Evolutionary conservation across 1,140 invertebrate genomes (phyloP), one percentile per base, ranked within the genome.

Genomic region (Bradysia coprophila): DNA sequence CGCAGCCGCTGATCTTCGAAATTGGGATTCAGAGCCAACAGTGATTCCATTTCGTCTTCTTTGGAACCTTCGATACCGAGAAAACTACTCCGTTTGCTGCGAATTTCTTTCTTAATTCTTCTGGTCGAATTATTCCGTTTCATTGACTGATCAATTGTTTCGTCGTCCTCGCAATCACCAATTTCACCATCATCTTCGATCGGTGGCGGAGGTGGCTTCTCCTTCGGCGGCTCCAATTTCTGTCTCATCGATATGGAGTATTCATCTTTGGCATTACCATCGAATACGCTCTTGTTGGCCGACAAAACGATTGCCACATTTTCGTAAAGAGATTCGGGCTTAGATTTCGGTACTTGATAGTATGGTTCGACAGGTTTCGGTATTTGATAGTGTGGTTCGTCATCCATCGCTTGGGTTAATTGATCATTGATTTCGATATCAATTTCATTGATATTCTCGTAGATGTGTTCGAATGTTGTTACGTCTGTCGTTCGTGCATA

Each of bases 151-250:
- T 40, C 48, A 36, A 2, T 31, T 10, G 51, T 37, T 28, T 41
- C 32, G 34, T 34, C 31, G 19, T 22, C 32, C 44, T 45, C 39
- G 2, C 40, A 31, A 41, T 48, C 34, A 33, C 40, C 33, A 45
- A 56, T 59, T 36, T 70, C 66, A 19, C 67, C 66, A 38, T 69
- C 65, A 44, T 65, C 64, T 24, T 78, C 76, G 1, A 70, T 66
- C 0, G 83, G 82, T 16, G 82, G 82, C n/a, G 83, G 83, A 13
- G 83, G 83, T 36, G 84, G 83, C 58, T 86, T 87, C 52, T 82
- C 81, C 52, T 83, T 86, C 1, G 84, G 84, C 4, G 84, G 83
- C 55, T 84, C 77, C 47, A 80, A 52, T 40, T 65, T 33, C n/a
- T n/a, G n/a, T n/a, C n/a, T n/a, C n/a, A n/a, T 41, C 19, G 23